phyloP scores from a whole-genome alignment of 2,113 vertebrate species.

The Hepsetus odoe region DNA sequence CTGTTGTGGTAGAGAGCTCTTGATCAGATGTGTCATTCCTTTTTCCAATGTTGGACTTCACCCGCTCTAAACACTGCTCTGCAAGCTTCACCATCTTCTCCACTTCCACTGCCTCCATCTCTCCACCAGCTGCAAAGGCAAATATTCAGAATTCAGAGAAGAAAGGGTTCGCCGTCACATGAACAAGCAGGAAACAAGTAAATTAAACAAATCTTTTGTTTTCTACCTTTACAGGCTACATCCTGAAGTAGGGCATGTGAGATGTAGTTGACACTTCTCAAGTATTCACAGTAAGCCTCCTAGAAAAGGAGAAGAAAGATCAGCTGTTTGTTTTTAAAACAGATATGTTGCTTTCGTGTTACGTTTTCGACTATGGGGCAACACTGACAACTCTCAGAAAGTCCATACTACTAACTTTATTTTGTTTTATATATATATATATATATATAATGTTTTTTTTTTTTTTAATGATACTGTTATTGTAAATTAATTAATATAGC shows the following conservation, averaged over 20 bases:
- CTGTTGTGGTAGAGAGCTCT: background rate
- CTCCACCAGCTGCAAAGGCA: slow-evolving; percentile 65
- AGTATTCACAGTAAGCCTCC: slow-evolving; percentile 91
- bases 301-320: slow-evolving; percentile 64
- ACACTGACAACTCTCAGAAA: no score
- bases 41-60: slow-evolving; percentile 81
- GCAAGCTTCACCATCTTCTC: slow-evolving; percentile 90
- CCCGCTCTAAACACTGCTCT: slow-evolving; percentile 91
- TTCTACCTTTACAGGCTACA: slow-evolving; percentile 74
- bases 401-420: no score
- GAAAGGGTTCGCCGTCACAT: background rate
- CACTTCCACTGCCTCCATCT: slow-evolving; percentile 74
- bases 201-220: no score
- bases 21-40: slow-evolving; percentile 28
- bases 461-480: no score
- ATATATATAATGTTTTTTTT: no score
- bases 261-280: slow-evolving; percentile 86
- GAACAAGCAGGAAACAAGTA: no score
- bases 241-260: slow-evolving; percentile 86
- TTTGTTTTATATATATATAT: no score
- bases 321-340: no score
- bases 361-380: no score
- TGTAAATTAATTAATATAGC: no score
- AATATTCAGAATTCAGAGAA: background rate
- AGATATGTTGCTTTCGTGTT: background rate